Evolutionary conservation across 30 jellyfish, hydroid and myxozoan genomes (phyloP).

Genomic region (Aurelia sp.): DNA sequence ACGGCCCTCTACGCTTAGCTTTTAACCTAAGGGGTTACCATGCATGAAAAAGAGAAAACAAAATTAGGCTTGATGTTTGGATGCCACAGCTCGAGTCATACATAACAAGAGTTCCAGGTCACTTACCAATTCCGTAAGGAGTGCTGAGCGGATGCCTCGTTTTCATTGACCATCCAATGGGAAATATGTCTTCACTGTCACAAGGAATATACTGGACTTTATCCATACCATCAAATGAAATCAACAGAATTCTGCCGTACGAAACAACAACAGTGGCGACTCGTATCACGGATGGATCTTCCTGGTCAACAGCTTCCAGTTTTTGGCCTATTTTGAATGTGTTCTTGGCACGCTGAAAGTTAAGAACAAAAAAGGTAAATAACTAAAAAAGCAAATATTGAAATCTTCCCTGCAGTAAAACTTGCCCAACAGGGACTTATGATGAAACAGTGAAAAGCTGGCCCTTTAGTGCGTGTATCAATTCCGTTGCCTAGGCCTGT

Average conservation of each 20-base stretch:
- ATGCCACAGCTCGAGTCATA: no score
- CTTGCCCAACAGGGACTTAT: no score
- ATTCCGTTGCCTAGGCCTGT: no score
- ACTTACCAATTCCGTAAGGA: conserved; percentile 84
- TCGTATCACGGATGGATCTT: conserved; percentile 76
- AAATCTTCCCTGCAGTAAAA: no score
- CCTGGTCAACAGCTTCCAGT: conserved; percentile 91
- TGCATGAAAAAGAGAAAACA: no score
- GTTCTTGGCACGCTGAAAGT: conserved; percentile 67
- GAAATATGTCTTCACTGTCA: conserved; percentile 79
- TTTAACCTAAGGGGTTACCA: no score
- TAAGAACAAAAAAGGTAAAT: background rate
- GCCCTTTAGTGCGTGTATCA: no score
- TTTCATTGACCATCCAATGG: conserved; percentile 87
- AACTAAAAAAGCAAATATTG: no score
- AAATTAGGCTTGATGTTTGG: no score
- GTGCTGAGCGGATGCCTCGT: conserved; percentile 88
- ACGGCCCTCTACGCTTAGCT: no score
- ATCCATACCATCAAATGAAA: conserved; percentile 83
- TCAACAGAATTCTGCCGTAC: conserved; percentile 77
- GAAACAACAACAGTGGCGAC: conserved; percentile 79
- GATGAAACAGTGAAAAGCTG: no score
- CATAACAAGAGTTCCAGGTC: background rate
- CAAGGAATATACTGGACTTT: conserved; percentile 78
- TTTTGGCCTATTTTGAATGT: conserved; percentile 76